Conservation (phyloP, 2,888 invertebrate genomes). For the Sinhomidia bicolor region DNA sequence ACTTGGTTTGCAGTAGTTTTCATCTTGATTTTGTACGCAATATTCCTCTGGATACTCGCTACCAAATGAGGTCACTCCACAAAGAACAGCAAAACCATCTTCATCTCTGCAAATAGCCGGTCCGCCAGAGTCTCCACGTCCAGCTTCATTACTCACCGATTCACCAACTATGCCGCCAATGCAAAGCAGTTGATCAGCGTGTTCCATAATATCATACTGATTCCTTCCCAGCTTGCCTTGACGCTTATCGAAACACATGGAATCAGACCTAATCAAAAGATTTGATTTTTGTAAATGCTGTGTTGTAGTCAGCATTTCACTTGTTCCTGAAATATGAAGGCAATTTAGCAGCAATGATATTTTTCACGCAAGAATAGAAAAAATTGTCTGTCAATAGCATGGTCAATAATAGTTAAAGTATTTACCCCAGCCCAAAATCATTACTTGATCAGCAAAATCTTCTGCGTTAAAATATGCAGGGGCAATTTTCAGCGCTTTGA, state of each 20-base stretch:
- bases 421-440: conserved; percentile 55
- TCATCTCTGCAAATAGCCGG: conserved; percentile 50
- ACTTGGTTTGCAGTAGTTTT: conserved; percentile 20
- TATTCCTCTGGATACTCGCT: background rate
- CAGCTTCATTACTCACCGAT: background rate
- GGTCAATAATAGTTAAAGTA: background rate
- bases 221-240: background rate
- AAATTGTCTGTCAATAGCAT: too few relatives aligned
- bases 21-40: conserved; percentile 19
- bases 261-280: conserved; percentile 53
- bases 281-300: background rate
- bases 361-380: too few relatives aligned
- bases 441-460: background rate
- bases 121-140: conserved; percentile 56
- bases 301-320: background rate
- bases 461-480: conserved; percentile 7
- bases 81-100: conserved; percentile 18
- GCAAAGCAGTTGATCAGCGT: too few relatives aligned
- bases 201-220: too few relatives aligned
- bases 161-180: too few relatives aligned
- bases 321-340: too few relatives aligned
- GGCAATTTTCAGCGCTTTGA: conserved; percentile 53
- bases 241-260: background rate
- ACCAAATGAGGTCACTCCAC: conserved; percentile 57
- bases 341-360: too few relatives aligned